Conservation (phyloP, 92 coral and sea anemone genomes). For the Palythoa grandiflora region DNA sequence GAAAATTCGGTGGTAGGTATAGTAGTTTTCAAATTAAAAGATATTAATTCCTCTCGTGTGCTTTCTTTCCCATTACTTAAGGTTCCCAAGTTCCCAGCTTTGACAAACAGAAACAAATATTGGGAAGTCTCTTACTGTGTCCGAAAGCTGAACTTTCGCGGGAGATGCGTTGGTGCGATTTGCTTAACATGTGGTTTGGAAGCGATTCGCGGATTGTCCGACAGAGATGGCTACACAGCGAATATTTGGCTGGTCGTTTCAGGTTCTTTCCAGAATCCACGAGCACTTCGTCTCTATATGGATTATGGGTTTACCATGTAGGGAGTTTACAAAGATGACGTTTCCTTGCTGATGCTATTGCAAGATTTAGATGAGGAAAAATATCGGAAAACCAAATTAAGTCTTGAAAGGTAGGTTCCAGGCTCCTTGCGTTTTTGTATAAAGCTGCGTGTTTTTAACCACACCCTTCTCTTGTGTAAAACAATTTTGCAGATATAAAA, state of each 20-base stretch:
- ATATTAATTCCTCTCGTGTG: conserved; percentile 12
- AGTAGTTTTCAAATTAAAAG: neutral
- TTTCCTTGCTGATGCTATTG: neutral
- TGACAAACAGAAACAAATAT: conserved; percentile 11
- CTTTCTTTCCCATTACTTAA: conserved; percentile 3
- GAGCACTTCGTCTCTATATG: conserved; percentile 25
- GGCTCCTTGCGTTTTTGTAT: conserved; percentile 18
- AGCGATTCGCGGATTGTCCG: conserved; percentile 8
- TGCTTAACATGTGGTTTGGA: conserved; percentile 11
- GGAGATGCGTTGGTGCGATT: neutral
- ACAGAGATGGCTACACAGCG: neutral
- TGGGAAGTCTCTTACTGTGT: conserved; percentile 14
- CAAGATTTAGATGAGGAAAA: conserved; percentile 10
- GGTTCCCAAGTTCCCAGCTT: neutral
- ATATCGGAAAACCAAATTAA: neutral
- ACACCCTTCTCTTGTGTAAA: conserved; percentile 7
- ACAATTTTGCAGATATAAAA: too few species aligned
- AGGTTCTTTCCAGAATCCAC: conserved; percentile 17
- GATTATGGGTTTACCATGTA: conserved; percentile 11
- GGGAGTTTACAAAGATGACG: conserved; percentile 3
- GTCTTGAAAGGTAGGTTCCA: neutral
- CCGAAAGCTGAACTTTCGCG: neutral
- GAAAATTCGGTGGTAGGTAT: neutral
- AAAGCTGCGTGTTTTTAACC: conserved; percentile 6
- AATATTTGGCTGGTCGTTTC: conserved; percentile 32